Evolutionary conservation across 2,797 vertebrate species (phyloP).

Genomic region (Muscicapa striata): DNA sequence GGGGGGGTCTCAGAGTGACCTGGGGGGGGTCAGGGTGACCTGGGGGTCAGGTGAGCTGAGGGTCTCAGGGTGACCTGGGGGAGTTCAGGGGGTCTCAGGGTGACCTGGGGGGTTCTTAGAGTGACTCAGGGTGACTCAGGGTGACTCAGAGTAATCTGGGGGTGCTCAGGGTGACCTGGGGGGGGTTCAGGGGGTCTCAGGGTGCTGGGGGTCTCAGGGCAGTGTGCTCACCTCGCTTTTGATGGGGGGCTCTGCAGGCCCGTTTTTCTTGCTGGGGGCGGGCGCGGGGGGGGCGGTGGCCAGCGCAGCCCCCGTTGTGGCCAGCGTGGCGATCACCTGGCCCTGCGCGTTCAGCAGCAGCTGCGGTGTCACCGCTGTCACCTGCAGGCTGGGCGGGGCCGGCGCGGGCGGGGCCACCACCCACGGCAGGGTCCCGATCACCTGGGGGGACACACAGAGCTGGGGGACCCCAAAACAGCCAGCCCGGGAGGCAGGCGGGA

Average conservation of each 20-base stretch:
- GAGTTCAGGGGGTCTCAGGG: background rate
- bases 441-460: constrained; percentile 68
- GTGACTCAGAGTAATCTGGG: too few relatives aligned
- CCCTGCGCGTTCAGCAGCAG: constrained; percentile 92
- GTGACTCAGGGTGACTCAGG: too few relatives aligned
- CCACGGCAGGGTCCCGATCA: constrained; percentile 92
- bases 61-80: too few relatives aligned
- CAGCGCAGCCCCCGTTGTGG: constrained; percentile 70
- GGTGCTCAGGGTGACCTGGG: background rate
- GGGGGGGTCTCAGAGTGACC: too few relatives aligned
- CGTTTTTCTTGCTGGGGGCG: constrained; percentile 81
- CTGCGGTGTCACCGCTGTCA: constrained; percentile 91
- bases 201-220: too few relatives aligned
- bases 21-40: too few relatives aligned
- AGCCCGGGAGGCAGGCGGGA: background rate
- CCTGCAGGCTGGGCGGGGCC: constrained; percentile 84
- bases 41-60: too few relatives aligned
- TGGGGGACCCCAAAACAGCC: background rate
- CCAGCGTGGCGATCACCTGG: constrained; percentile 92
- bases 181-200: too few relatives aligned
- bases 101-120: background rate
- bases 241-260: background rate
- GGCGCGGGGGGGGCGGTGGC: constrained; percentile 39
- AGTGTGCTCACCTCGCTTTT: constrained; percentile 75
- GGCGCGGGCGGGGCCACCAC: constrained; percentile 83